Evolutionary conservation across 2,888 invertebrate genomes (phyloP).

Genomic region (Epirrita christyi): DNA sequence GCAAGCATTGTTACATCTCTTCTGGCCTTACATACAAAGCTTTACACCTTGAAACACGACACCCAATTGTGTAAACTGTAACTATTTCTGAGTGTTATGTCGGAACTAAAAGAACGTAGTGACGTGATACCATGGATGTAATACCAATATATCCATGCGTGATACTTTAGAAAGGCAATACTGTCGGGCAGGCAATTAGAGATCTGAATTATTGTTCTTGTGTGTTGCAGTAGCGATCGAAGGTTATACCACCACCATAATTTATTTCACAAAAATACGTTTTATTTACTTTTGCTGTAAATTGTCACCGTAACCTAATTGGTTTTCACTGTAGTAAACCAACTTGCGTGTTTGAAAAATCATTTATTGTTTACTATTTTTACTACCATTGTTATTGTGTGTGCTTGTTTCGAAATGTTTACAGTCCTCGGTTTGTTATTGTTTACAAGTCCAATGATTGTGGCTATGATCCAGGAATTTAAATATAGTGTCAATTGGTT

Average conservation of each 20-base stretch:
- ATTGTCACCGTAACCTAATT: background rate
- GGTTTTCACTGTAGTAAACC: constrained; percentile 5
- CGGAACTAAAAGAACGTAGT: background rate
- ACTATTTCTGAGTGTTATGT: constrained; percentile 6
- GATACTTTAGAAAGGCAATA: background rate
- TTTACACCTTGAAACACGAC: constrained; percentile 23
- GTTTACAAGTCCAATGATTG: constrained; percentile 40
- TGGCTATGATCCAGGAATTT: constrained; percentile 3
- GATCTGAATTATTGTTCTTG: constrained; percentile 9
- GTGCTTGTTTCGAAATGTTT: constrained; percentile 38
- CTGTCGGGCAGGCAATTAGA: constrained; percentile 13
- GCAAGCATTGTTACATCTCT: constrained; percentile 14
- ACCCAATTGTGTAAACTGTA: constrained; percentile 12
- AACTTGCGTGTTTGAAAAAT: constrained; percentile 20
- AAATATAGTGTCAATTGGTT: constrained; percentile 9
- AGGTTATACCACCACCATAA: background rate
- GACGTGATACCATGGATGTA: too few relatives aligned
- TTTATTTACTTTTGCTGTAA: background rate
- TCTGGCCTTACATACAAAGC: constrained; percentile 15
- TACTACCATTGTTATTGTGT: constrained; percentile 24
- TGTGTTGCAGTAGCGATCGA: constrained; percentile 2
- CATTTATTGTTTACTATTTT: constrained; percentile 24
- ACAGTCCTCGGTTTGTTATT: constrained; percentile 41
- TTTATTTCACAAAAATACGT: constrained; percentile 5
- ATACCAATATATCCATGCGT: too few relatives aligned